These are phyloP conservation scores for Cynocephalus volans DNA, from an alignment of 2,113 vertebrate genomes.

Conservation along the genomic window DNA sequence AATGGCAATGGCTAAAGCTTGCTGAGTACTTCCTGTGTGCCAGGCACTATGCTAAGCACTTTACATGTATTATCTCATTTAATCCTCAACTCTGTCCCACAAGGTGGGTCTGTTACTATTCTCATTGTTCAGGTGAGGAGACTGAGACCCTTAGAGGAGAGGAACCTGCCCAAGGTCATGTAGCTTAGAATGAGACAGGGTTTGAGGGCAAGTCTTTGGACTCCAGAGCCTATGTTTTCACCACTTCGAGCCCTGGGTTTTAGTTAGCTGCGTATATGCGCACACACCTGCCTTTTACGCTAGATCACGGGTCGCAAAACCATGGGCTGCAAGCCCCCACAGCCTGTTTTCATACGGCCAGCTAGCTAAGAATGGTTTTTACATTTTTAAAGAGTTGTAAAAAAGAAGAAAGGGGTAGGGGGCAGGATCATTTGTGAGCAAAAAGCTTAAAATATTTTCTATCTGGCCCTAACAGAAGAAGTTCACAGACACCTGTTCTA, in stretches of 20 bases:
- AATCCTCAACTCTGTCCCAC: background rate
- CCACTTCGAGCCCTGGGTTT: background rate
- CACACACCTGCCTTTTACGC: background rate
- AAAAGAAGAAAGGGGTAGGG: background rate
- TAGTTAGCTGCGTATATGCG: background rate
- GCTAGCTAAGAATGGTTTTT: background rate
- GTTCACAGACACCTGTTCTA: background rate
- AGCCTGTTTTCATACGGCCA: background rate
- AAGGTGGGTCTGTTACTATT: background rate
- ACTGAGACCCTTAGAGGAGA: background rate
- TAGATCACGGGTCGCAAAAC: background rate
- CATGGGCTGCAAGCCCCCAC: background rate
- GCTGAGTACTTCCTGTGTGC: background rate
- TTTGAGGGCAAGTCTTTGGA: background rate
- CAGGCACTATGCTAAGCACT: background rate
- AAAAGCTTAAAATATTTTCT: background rate
- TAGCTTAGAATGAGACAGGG: background rate
- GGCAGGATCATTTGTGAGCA: background rate
- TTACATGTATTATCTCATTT: background rate
- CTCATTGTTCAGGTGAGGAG: background rate
- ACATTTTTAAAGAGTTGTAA: background rate
- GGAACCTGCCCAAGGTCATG: background rate
- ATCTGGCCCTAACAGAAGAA: background rate
- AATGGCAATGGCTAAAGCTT: background rate
- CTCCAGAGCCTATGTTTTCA: background rate